Evolutionary conservation across 2,797 vertebrate species (phyloP).

Genomic region (Mico argentatus): DNA sequence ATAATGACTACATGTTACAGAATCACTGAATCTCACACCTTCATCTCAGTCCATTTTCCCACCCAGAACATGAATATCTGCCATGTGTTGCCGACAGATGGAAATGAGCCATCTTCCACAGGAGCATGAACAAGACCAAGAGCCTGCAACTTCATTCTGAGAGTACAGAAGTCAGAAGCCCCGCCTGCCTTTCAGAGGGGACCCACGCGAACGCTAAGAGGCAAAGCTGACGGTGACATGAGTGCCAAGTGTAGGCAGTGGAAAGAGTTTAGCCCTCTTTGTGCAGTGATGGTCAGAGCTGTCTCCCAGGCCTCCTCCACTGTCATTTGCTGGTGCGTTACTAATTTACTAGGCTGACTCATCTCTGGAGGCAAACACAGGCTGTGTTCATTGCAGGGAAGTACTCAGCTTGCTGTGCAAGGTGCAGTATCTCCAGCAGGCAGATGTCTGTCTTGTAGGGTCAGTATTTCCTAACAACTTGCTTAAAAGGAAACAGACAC

Average conservation of each 20-base stretch:
- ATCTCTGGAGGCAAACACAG: background rate
- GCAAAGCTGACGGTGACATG: background rate
- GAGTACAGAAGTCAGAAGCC: background rate
- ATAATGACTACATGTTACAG: background rate
- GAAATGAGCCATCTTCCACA: background rate
- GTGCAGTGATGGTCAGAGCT: background rate
- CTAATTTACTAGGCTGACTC: constrained; percentile 55
- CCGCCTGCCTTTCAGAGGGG: background rate
- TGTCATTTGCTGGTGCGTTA: background rate
- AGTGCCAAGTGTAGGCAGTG: background rate
- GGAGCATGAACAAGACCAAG: background rate
- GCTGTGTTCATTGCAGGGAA: background rate
- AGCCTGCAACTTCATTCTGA: rapidly evolving
- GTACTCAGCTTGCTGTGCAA: background rate
- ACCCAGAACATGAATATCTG: background rate
- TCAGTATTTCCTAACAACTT: background rate
- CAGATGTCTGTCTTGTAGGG: background rate
- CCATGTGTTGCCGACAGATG: rapidly evolving
- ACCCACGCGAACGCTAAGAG: background rate
- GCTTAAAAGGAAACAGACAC: background rate
- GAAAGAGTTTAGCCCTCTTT: background rate
- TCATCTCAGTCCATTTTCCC: background rate
- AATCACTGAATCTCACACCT: background rate
- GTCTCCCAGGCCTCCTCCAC: constrained; percentile 33
- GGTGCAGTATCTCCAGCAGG: background rate